Evolutionary conservation across 23 tunicate genomes (phyloP), one percentile per base, ranked within the genome.

Genomic region (Trididemnum clinides): DNA sequence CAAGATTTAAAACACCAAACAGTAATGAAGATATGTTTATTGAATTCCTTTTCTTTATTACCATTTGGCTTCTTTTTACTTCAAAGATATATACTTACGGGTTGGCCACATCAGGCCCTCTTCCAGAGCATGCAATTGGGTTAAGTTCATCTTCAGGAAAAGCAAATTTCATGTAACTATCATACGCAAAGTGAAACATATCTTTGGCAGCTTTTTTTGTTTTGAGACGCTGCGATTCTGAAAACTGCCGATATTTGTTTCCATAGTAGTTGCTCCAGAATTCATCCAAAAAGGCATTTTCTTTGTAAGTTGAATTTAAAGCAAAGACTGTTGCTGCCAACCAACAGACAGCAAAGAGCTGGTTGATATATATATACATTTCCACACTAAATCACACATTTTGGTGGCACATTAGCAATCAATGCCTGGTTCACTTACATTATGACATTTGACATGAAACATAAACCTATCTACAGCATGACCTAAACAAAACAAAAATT

Each of bases 101-200:
- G 32, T 95, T 91, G 39, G 64, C 70, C 49, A 87, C 18, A 62
- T 95, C 99, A 1, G 99, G 99, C 0, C 99, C 99, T 38, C 99
- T 80, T 3, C 99, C 99, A 35, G 83, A 62, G 37, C 99, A 95
- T 12, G 71, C 99, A 44, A 95, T 95, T 51, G 99, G 99, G 71
- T 95, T 91, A 0, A 95, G 78, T 72, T 95, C 99, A 87, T 95
- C 99, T 79, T 82, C 96, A 21, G 99, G 99, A 79, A 90, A 95
- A 1, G 99, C 99, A 84, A 69, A 81, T 54, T 86, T 86, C 99
- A 95, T 95, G 84, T 95, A 95, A 75, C 83, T 95, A 29, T 95
- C 96, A 87, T 95, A 95, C 0, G 97, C 99, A 83, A 86, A 87
- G 66, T 95, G 91, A 86, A 95, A 95, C 99, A 95, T 95, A 2